A percentile compares a stretch with the other conserved stretches of the same genome.
Conservation (phyloP, 1,140 invertebrate genomes). For the Drosophila setifemur region DNA sequence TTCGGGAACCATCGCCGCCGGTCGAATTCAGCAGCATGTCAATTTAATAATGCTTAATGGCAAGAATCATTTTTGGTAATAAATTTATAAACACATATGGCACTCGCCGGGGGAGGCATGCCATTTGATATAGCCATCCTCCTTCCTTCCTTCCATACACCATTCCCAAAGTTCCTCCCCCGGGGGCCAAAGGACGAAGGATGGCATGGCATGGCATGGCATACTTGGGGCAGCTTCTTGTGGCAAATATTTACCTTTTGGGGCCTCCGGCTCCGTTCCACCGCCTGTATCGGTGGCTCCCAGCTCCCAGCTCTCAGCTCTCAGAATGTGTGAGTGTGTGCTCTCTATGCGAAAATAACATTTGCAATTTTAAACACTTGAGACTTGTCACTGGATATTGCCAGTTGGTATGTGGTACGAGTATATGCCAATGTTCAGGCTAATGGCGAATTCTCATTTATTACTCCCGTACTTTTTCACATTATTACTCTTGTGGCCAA, state of each 20-base stretch:
- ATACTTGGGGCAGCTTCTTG: constrained; percentile 52
- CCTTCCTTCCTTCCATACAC: neutral
- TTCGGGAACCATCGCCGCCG: neutral
- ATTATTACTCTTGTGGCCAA: constrained; percentile 72
- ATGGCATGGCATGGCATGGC: constrained; percentile 25
- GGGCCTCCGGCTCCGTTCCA: constrained; percentile 28
- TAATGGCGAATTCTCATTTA: constrained; percentile 73
- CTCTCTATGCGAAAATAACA: constrained; percentile 73
- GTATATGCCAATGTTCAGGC: constrained; percentile 13
- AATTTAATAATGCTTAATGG: constrained; percentile 79
- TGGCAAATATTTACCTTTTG: constrained; percentile 75
- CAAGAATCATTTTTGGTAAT: constrained; percentile 77
- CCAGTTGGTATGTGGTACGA: constrained; percentile 3
- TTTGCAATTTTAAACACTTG: constrained; percentile 79
- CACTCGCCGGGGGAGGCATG: constrained; percentile 3
- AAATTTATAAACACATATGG: constrained; percentile 68
- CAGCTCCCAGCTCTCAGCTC: too few relatives aligned
- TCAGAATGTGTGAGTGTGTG: neutral
- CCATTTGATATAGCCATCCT: constrained; percentile 9
- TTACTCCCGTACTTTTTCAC: constrained; percentile 19
- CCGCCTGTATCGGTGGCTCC: constrained; percentile 19
- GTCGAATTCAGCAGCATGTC: constrained; percentile 59
- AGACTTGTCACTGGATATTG: constrained; percentile 48
- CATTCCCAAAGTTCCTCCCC: neutral
- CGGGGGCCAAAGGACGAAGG: neutral